Conservation (phyloP, 2,797 vertebrate genomes). For the Eospalax fontanierii region DNA sequence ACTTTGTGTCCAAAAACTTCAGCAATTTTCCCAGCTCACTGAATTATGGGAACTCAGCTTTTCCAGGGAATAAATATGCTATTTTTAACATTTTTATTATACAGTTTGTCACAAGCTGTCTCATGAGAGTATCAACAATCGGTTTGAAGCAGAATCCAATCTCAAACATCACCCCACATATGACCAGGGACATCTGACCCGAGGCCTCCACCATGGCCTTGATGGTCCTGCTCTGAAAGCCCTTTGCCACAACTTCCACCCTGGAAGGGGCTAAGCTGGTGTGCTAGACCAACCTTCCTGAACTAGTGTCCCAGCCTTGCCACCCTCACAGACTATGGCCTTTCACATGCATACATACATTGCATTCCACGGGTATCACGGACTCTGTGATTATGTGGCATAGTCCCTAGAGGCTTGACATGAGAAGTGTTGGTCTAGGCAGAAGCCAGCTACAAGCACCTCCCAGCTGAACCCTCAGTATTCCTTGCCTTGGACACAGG, state of each 20-base stretch:
- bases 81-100: constrained; percentile 96
- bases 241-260: neutral
- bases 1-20: constrained; percentile 87
- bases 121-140: constrained; percentile 94
- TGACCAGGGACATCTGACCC: constrained; percentile 96
- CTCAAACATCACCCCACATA: constrained; percentile 94
- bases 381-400: constrained; percentile 27
- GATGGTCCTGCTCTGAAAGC: constrained; percentile 6
- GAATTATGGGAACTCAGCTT: constrained; percentile 96
- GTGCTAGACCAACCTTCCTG: accelerated
- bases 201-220: constrained; percentile 49
- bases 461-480: neutral
- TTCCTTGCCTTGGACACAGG: neutral
- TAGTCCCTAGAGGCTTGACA: constrained; percentile 53
- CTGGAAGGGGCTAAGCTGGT: neutral
- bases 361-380: constrained; percentile 40
- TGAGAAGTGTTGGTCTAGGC: constrained; percentile 45
- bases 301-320: no score
- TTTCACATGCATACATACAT: neutral
- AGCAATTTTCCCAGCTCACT: constrained; percentile 96
- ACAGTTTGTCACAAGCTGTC: constrained; percentile 94
- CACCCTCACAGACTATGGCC: neutral
- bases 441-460: neutral
- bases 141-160: constrained; percentile 95
- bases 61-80: constrained; percentile 93